These are phyloP conservation scores for Anagrus nilaparvatae DNA, from an alignment of 1,140 invertebrate genomes.

Conservation along the genomic window DNA sequence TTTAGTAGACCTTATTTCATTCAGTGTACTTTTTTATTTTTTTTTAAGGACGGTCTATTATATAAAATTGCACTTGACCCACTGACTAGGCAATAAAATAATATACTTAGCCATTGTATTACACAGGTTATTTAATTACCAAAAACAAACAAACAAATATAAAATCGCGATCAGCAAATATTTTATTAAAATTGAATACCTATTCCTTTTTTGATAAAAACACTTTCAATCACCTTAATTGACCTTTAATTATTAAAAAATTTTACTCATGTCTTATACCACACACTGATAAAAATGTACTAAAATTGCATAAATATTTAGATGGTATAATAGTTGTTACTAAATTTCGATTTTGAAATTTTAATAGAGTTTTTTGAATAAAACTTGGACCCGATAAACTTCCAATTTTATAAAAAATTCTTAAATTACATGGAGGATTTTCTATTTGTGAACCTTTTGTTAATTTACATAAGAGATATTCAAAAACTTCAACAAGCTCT, in stretches of 20 bases:
- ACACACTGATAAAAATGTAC: slow-evolving; percentile 67
- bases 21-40: too few relatives aligned
- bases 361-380: slow-evolving; percentile 44
- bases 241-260: neutral
- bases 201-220: too few relatives aligned
- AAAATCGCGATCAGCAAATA: too few relatives aligned
- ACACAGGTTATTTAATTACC: too few relatives aligned
- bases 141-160: too few relatives aligned
- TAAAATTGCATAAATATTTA: slow-evolving; percentile 62
- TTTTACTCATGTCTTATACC: slow-evolving; percentile 50
- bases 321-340: slow-evolving; percentile 68
- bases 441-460: slow-evolving; percentile 52
- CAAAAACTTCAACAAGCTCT: slow-evolving; percentile 55
- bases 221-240: too few relatives aligned
- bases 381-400: slow-evolving; percentile 44
- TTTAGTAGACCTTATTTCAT: too few relatives aligned
- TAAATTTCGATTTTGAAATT: slow-evolving; percentile 46
- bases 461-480: slow-evolving; percentile 63
- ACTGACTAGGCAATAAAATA: slow-evolving; percentile 28
- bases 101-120: too few relatives aligned
- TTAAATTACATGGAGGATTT: slow-evolving; percentile 54
- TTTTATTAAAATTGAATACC: too few relatives aligned
- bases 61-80: slow-evolving; percentile 22
- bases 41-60: slow-evolving; percentile 19
- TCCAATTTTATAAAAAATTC: slow-evolving; percentile 64